A percentile compares a stretch with the other conserved stretches of the same genome.
Conservation (phyloP, 2,888 invertebrate species). For the Odontocolon sp. region DNA sequence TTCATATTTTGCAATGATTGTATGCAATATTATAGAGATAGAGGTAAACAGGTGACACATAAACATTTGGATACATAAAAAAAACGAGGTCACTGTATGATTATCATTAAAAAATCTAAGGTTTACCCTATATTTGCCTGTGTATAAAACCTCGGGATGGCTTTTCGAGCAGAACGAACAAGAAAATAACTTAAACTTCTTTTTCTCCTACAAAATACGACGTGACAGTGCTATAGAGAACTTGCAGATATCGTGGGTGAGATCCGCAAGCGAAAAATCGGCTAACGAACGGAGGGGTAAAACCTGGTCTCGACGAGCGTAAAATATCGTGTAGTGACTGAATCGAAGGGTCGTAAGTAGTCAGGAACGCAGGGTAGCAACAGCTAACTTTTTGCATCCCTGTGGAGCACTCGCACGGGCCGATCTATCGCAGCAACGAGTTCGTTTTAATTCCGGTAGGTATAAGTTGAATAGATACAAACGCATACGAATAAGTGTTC, state of each 20-base stretch:
- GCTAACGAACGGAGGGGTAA: slow-evolving; percentile 55
- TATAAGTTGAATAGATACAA: slow-evolving; percentile 50
- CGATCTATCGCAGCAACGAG: slow-evolving; percentile 54
- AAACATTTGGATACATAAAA: no score
- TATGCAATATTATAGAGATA: no score
- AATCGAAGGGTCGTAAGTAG: slow-evolving; percentile 56
- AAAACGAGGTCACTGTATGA: no score
- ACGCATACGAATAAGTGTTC: slow-evolving; percentile 43
- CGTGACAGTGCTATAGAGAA: slow-evolving; percentile 14
- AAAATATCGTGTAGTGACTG: slow-evolving; percentile 45
- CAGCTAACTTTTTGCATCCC: slow-evolving; percentile 30
- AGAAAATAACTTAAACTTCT: no score
- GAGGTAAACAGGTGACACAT: no score
- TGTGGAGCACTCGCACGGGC: slow-evolving; percentile 13
- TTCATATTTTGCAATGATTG: no score
- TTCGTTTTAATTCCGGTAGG: slow-evolving; percentile 53
- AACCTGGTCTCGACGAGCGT: slow-evolving; percentile 39
- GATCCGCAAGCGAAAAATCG: slow-evolving; percentile 47
- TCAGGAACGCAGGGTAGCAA: slow-evolving; percentile 36
- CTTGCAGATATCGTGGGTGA: slow-evolving; percentile 41
- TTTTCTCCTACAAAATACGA: no score
- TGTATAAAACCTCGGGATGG: no score
- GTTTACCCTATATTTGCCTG: no score
- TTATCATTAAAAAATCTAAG: no score
- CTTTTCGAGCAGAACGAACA: no score